Evolutionary conservation across 2,888 invertebrate species (phyloP).

Genomic region (Agriopis aurantiaria): DNA sequence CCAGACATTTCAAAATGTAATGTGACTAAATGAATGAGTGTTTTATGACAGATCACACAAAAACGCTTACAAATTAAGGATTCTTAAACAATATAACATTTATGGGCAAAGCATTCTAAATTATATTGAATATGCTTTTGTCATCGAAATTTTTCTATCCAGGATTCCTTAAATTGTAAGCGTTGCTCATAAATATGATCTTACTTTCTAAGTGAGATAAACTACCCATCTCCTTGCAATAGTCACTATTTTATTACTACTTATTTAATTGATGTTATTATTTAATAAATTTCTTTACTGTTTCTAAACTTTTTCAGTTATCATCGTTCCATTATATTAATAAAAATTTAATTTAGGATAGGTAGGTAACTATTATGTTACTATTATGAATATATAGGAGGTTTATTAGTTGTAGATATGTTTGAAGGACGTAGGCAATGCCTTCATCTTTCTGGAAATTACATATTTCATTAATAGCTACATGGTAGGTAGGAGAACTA

Average conservation of each 20-base stretch:
- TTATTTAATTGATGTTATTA: constrained; percentile 6
- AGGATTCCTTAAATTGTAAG: constrained; percentile 1
- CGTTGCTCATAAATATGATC: not conserved
- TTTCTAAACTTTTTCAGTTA: not conserved
- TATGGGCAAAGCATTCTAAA: not conserved
- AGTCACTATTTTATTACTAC: constrained; percentile 16
- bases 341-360: too few species aligned
- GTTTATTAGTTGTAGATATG: too few species aligned
- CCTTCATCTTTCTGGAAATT: too few species aligned
- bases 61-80: not conserved
- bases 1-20: not conserved
- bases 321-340: too few species aligned
- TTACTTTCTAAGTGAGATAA: not conserved
- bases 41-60: not conserved
- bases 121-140: not conserved
- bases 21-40: not conserved
- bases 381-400: too few species aligned
- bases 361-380: too few species aligned
- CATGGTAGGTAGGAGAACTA: too few species aligned
- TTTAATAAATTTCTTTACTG: constrained; percentile 12
- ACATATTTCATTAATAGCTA: too few species aligned
- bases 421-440: too few species aligned
- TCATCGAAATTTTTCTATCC: not conserved
- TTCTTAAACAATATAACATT: not conserved
- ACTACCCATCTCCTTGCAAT: not conserved